Evolutionary conservation across 2,113 vertebrate genomes (phyloP).

Genomic region (Callorhinus ursinus): DNA sequence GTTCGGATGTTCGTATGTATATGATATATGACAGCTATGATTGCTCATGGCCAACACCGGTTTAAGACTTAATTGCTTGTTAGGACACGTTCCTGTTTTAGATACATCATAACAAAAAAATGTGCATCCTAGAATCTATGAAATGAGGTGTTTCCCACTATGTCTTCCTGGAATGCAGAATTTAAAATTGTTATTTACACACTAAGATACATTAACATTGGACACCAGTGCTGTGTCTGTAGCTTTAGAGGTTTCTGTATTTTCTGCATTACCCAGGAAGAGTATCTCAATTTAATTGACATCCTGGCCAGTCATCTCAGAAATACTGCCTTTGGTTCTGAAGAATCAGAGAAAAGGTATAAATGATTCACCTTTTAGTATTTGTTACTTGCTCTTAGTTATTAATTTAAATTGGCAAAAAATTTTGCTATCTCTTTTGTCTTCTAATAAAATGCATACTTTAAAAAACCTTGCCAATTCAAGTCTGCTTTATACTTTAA

Average conservation of each 20-base stretch:
- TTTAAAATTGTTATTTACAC: not conserved
- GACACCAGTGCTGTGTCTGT: not conserved
- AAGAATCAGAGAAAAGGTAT: not conserved
- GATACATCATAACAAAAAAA: not conserved
- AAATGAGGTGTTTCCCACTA: not conserved
- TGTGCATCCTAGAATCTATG: not conserved
- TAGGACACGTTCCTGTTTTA: not conserved
- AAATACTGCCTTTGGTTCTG: not conserved
- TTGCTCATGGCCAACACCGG: not conserved
- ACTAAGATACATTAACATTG: not conserved
- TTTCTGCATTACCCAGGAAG: not conserved
- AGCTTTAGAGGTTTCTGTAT: not conserved
- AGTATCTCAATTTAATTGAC: not conserved
- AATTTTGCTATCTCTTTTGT: not conserved
- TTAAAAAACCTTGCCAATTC: not conserved
- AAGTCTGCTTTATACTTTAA: slow-evolving; percentile 20
- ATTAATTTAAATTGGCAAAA: not conserved
- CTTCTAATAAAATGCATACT: not conserved
- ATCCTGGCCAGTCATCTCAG: not conserved
- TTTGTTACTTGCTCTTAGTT: not conserved
- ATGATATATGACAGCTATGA: not conserved
- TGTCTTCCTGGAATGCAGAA: not conserved
- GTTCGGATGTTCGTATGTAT: not conserved
- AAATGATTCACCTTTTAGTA: not conserved
- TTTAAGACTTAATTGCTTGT: slow-evolving; percentile 18